These are phyloP conservation scores for Lethrus apterus DNA, from an alignment of 1,140 invertebrate genomes.

Conservation along the genomic window DNA sequence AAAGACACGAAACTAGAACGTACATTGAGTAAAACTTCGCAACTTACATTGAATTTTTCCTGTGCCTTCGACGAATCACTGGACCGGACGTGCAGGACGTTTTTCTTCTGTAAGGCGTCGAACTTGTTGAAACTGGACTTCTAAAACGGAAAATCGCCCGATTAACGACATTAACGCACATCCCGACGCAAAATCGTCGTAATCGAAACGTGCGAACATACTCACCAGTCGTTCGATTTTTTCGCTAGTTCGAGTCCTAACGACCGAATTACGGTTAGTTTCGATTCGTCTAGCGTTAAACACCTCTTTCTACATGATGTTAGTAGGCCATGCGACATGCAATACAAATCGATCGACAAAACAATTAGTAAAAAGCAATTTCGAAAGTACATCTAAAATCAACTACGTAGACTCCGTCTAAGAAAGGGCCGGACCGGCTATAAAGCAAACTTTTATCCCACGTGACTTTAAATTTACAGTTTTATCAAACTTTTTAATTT, in stretches of 20 bases:
- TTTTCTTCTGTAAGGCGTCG: constrained; percentile 62
- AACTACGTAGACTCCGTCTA: too few relatives aligned
- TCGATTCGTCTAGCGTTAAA: too few relatives aligned
- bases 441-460: too few relatives aligned
- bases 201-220: background rate
- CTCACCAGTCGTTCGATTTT: constrained; percentile 12
- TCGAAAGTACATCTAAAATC: too few relatives aligned
- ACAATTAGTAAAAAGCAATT: too few relatives aligned
- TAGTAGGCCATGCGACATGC: constrained; percentile 20
- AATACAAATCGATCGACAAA: constrained; percentile 8
- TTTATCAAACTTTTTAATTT: too few relatives aligned
- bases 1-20: background rate
- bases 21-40: background rate
- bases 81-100: constrained; percentile 57
- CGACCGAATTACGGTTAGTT: constrained; percentile 11
- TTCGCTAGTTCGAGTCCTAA: background rate
- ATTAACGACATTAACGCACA: background rate
- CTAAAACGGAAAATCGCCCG: constrained; percentile 39
- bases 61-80: constrained; percentile 59
- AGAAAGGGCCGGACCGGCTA: too few relatives aligned
- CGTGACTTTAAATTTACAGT: too few relatives aligned
- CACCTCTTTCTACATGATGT: constrained; percentile 13
- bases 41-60: constrained; percentile 59
- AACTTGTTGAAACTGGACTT: constrained; percentile 74
- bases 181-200: background rate